phyloP scores from a whole-genome alignment of 2,888 invertebrate genomes.

The Cacoxenus indagator region DNA sequence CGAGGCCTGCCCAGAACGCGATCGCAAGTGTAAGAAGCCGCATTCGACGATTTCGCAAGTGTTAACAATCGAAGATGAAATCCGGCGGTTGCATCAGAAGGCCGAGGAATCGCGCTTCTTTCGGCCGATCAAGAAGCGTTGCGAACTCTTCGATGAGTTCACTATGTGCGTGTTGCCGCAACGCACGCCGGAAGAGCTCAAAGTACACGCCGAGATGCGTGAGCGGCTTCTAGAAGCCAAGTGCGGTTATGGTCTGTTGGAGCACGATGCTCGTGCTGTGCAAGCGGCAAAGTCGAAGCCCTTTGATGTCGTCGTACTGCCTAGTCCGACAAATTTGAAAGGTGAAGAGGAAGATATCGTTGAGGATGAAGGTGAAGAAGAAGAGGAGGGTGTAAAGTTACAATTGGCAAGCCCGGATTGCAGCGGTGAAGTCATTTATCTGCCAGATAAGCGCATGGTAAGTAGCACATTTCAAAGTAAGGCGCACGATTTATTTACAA shows the following conservation, averaged over 20 bases:
- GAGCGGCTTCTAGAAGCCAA: conserved; percentile 49
- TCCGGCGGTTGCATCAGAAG: conserved; percentile 55
- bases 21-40: conserved; percentile 48
- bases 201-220: conserved; percentile 49
- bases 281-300: conserved; percentile 31
- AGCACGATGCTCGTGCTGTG: conserved; percentile 47
- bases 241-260: conserved; percentile 40
- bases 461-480: conserved; percentile 35
- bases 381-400: conserved; percentile 46
- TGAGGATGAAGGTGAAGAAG: conserved; percentile 38
- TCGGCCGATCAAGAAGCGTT: conserved; percentile 45
- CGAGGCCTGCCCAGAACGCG: conserved; percentile 47
- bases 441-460: conserved; percentile 61
- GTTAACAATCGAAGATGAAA: conserved; percentile 62
- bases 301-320: conserved; percentile 46
- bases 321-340: conserved; percentile 51
- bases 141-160: conserved; percentile 48
- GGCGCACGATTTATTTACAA: not conserved
- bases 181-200: conserved; percentile 50
- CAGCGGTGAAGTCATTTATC: conserved; percentile 51
- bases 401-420: conserved; percentile 56
- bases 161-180: conserved; percentile 56
- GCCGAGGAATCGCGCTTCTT: conserved; percentile 55
- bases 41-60: conserved; percentile 55
- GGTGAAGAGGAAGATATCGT: conserved; percentile 42